These are phyloP conservation scores for Pempheris klunzingeri DNA, from an alignment of 2,797 vertebrate species.

Conservation along the genomic window DNA sequence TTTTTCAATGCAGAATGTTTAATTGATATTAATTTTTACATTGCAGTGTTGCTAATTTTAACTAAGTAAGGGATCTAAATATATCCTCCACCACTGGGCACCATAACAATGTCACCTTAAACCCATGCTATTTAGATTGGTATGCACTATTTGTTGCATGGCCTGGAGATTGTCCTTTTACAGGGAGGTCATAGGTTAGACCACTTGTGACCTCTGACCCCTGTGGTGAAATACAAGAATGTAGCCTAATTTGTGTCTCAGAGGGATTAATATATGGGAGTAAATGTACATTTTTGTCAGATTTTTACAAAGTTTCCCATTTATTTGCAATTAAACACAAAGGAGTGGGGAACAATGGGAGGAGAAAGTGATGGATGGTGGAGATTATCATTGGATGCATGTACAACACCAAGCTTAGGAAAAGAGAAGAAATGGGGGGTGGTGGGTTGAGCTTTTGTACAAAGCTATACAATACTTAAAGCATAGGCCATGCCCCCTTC, in stretches of 20 bases:
- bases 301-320: conserved; percentile 19
- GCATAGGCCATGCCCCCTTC: not conserved
- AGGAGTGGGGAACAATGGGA: not conserved
- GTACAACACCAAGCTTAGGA: not conserved
- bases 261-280: not conserved
- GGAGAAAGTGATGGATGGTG: not conserved
- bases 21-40: not conserved
- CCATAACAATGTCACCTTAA: not conserved
- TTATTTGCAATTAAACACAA: not conserved
- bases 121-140: not conserved
- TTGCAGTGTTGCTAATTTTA: not conserved
- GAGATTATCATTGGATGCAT: conserved; percentile 10
- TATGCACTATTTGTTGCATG: not conserved
- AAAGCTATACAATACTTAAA: conserved; percentile 3
- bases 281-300: not conserved
- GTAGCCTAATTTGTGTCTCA: not conserved
- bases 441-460: conserved; percentile 5
- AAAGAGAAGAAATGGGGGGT: too few relatives aligned
- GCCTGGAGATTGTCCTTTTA: not conserved
- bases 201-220: not conserved
- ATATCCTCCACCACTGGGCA: not conserved
- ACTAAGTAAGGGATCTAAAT: not conserved
- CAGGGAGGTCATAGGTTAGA: not conserved
- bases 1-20: not conserved
- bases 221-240: conserved; percentile 7